Evolutionary conservation across 92 coral and sea anemone genomes (phyloP), one percentile per base, ranked within the genome.

Genomic region (Phenganax marumi): DNA sequence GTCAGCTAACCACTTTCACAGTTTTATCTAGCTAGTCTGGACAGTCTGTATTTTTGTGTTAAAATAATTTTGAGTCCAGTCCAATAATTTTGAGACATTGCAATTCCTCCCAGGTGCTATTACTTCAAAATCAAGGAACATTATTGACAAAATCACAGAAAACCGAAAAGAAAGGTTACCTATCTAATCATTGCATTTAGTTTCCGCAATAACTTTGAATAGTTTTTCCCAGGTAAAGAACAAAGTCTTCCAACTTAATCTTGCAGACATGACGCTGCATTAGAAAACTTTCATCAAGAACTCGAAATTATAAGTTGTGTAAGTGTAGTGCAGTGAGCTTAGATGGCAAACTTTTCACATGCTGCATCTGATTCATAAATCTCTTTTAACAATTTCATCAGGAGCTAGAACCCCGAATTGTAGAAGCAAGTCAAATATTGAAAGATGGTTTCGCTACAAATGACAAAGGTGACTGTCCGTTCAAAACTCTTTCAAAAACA

Each of bases 281-380:
- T 95, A 70, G 98, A 95, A 74, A 97, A 95, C 71, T 92, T 95
- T 92, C 90, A 92, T 76, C 97, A 95, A 77, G 97, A 95, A 50
- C 89, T 95, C 81, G 97, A 97, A 16, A 92, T 92, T 60, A 91
- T 95, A 58, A 95, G 91, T 85, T 88, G 97, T 25, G 98, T 95
- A 89, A 89, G 98, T 90, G 46, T 25, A 48, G 51, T 50, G 78
- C 11, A 48, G 14, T 7, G 6, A 61, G n/a, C n/a, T n/a, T n/a
- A n/a, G n/a, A n/a, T n/a, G 19, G 65, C 65, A 18, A 33, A 33
- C 43, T 33, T 33, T 33, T 33, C 43, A 33, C 43, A 2, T 33
- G 43, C 43, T 5, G 5, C 43, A 33, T 33, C 43, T 33, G 5
- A 33, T 33, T 33, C 43, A 33, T 65, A 51, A 75, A 24, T 43